Percentiles rank a stretch among this genome's conserved stretches.
These are phyloP conservation scores for Psephotus haematonotus DNA, from an alignment of 2,113 vertebrate genomes.

Conservation along the genomic window DNA sequence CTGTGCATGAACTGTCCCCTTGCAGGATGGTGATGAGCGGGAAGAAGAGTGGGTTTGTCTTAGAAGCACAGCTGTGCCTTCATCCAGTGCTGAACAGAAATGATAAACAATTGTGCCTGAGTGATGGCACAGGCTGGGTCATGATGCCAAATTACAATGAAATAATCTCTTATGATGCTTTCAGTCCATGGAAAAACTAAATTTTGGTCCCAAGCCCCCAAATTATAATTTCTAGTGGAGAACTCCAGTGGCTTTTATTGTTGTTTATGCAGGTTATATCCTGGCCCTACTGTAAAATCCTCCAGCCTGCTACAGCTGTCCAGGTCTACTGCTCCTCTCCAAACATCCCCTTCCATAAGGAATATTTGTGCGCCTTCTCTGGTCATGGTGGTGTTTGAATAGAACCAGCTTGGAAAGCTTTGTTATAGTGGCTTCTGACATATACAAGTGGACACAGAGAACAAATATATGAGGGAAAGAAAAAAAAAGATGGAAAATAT, in stretches of 20 bases:
- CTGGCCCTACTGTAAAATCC: neutral
- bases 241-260: neutral
- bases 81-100: neutral
- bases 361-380: neutral
- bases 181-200: neutral
- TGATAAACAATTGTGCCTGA: neutral
- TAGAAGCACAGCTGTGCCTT: neutral
- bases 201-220: neutral
- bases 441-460: neutral
- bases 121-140: neutral
- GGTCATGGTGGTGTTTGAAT: neutral
- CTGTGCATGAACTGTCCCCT: neutral
- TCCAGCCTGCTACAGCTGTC: accelerated
- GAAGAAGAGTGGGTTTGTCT: accelerated
- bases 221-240: neutral
- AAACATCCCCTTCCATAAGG: neutral
- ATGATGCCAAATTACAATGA: neutral
- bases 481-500: neutral
- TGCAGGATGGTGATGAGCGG: too few species aligned
- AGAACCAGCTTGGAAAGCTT: neutral
- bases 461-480: accelerated
- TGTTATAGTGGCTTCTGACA: neutral
- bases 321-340: neutral
- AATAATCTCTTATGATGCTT: neutral
- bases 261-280: neutral